These are phyloP conservation scores for Ametastegia equiseti DNA, from an alignment of 2,888 invertebrate species.

Conservation along the genomic window DNA sequence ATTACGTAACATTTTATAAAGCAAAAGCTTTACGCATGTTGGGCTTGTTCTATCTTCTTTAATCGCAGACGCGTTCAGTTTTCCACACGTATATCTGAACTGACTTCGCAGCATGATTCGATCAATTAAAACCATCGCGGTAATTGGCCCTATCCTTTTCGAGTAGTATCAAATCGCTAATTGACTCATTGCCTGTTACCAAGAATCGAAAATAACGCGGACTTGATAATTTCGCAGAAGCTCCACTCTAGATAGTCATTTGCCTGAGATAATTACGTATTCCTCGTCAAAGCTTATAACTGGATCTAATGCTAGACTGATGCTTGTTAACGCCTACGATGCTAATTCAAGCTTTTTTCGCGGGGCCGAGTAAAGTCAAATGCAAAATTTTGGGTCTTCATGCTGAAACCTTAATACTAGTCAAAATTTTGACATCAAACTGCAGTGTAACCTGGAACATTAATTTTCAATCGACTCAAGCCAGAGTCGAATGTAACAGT, in stretches of 20 bases:
- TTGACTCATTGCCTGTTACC: neutral
- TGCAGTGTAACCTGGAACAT: too few relatives aligned
- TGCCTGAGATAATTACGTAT: neutral
- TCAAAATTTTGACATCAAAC: too few relatives aligned
- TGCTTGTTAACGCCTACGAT: too few relatives aligned
- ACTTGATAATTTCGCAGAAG: neutral
- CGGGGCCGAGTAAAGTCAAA: too few relatives aligned
- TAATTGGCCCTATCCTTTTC: neutral
- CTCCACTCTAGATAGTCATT: neutral
- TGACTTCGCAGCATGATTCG: neutral
- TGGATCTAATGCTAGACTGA: too few relatives aligned
- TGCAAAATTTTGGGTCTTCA: too few relatives aligned
- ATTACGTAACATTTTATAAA: slow-evolving; percentile 34
- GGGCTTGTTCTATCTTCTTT: neutral
- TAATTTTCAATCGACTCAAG: too few relatives aligned
- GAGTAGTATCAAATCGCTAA: neutral
- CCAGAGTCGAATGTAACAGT: too few relatives aligned
- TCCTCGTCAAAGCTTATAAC: too few relatives aligned
- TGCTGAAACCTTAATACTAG: too few relatives aligned
- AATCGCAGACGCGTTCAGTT: neutral
- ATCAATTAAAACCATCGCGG: neutral
- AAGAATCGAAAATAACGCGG: neutral
- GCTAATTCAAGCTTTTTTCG: too few relatives aligned
- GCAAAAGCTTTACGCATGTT: neutral
- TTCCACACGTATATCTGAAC: neutral